A percentile compares a stretch with the other conserved stretches of the same genome.
These are phyloP conservation scores for Capra hircus DNA, from an alignment of 2,113 vertebrate genomes.

Conservation along the genomic window DNA sequence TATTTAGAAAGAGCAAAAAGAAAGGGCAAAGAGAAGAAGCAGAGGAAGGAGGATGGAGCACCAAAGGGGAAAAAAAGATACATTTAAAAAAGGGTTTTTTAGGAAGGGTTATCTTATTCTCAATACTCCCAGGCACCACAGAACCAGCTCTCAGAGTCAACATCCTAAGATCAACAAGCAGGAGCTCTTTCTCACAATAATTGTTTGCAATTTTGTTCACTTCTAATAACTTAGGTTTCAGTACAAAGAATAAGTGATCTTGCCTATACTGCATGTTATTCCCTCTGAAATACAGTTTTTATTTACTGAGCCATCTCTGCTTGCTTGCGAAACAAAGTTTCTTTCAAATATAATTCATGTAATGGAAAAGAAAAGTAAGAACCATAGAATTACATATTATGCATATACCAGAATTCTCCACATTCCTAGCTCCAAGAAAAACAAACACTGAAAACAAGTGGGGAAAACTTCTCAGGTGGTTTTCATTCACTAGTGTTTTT, in stretches of 20 bases:
- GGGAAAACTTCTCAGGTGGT: not conserved
- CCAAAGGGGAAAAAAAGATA: not conserved
- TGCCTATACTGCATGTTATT: not conserved
- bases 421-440: not conserved
- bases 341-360: not conserved
- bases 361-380: not conserved
- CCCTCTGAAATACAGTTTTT: not conserved
- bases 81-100: not conserved
- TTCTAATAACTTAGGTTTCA: conserved; percentile 6
- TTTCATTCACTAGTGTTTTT: not conserved
- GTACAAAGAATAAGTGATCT: conserved; percentile 1
- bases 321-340: not conserved
- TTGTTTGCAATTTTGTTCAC: not conserved
- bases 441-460: not conserved
- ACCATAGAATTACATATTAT: not conserved
- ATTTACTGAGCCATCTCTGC: not conserved
- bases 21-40: not conserved
- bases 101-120: not conserved
- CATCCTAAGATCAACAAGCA: not conserved
- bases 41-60: not conserved
- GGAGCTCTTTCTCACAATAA: not conserved
- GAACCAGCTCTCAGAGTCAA: not conserved
- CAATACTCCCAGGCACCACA: not conserved
- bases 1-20: not conserved
- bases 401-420: not conserved